phyloP scores from a whole-genome alignment of 2,888 invertebrate genomes.

The Nesidiocoris tenuis region DNA sequence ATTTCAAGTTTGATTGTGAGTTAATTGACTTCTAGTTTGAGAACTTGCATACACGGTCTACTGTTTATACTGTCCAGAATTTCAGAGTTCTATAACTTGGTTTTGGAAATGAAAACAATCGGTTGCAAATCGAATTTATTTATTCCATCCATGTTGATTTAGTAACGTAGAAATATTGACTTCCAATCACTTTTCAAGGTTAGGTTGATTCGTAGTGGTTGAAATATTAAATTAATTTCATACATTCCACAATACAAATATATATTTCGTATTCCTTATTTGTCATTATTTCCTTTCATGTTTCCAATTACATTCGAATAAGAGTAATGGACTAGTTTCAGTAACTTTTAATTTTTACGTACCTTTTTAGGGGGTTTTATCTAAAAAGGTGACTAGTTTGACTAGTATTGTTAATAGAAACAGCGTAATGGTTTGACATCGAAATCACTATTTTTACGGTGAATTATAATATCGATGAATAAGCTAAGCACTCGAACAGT shows the following conservation, averaged over 20 bases:
- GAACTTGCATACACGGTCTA: no score
- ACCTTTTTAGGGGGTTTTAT: background rate
- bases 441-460: slow-evolving; percentile 19
- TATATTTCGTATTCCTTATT: slow-evolving; percentile 32
- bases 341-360: slow-evolving; percentile 9
- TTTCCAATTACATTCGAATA: background rate
- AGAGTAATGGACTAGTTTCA: slow-evolving; percentile 14
- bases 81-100: no score
- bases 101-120: background rate
- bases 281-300: slow-evolving; percentile 9
- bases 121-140: slow-evolving; percentile 31
- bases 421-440: slow-evolving; percentile 22
- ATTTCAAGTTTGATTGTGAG: no score
- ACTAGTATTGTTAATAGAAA: slow-evolving; percentile 17
- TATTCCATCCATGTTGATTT: slow-evolving; percentile 26
- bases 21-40: no score
- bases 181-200: slow-evolving; percentile 33
- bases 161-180: slow-evolving; percentile 39
- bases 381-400: slow-evolving; percentile 25
- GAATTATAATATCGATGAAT: background rate
- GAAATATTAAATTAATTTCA: slow-evolving; percentile 28
- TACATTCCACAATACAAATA: slow-evolving; percentile 35
- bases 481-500: slow-evolving; percentile 27
- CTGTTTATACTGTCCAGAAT: no score
- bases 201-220: slow-evolving; percentile 24